Evolutionary conservation across 1,140 invertebrate species (phyloP), one percentile per base, ranked within the genome.

Genomic region (Drosophila burlai): DNA sequence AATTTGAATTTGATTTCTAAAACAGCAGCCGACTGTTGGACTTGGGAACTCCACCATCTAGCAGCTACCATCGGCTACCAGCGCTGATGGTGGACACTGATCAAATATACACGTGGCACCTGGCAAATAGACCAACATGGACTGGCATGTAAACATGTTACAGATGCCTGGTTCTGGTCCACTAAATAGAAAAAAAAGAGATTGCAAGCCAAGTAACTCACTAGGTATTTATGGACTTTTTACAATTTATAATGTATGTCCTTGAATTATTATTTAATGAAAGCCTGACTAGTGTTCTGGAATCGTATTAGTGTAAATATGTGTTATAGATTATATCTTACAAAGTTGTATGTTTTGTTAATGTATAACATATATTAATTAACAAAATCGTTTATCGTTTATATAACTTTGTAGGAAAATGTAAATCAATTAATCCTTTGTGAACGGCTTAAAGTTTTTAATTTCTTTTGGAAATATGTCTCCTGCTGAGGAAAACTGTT

Each of bases 1-100:
- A 89, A 90, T 89, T 89, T 90, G 86, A 90, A 90, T 90, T 90
- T 90, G 86, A 90, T 85, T 90, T 90, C 85, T 69, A 85, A 90
- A 91, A 90, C 85, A 79, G 21, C 80, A 74, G 47, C 57, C 36
- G 18, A 24, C 21, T 43, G 63, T 24, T 57, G 55, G 38, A 59
- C 45, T 29, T 52, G 71, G 46, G 18, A 55, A 29, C 34, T 38
- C 71, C 38, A 36, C 52, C 61, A 42, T 38, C 65, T 58, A 18
- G 11, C 6, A 55, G 52, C 34, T 24, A 16, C 15, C 52, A 57
- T 9, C 43, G 18, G 21, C 62, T 31, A 43, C 49, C 52, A 59
- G 40, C 50, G 29, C 83, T 80, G 71, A 77, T 89, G 76, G 73
- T 85, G 80, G 84, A 81, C 83, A 66, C 73, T 77, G 61, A 57